Evolutionary conservation across 2,113 vertebrate genomes (phyloP).

Genomic region (Origma solitaria): DNA sequence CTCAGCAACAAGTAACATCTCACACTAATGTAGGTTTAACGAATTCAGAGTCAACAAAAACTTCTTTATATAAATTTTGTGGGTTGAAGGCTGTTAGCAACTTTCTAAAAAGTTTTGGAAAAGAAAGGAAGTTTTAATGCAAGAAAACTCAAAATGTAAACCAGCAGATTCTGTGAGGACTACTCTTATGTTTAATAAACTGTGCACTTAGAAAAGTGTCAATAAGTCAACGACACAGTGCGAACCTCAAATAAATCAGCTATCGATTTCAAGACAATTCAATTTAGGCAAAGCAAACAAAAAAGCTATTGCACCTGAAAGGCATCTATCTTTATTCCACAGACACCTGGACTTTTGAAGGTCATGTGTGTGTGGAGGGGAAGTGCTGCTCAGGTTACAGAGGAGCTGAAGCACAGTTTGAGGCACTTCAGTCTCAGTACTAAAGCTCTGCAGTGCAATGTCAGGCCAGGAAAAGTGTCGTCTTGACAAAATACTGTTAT

Average conservation of each 20-base stretch:
- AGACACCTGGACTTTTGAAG: neutral
- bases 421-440: neutral
- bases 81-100: neutral
- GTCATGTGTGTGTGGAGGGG: neutral
- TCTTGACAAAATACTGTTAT: neutral
- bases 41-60: slow-evolving; percentile 41
- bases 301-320: neutral
- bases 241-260: slow-evolving; percentile 21
- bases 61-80: slow-evolving; percentile 30
- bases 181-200: neutral
- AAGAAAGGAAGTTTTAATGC: neutral
- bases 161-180: neutral
- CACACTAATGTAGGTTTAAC: neutral
- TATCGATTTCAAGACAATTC: slow-evolving; percentile 11
- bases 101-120: neutral
- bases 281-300: neutral
- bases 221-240: neutral
- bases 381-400: neutral
- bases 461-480: neutral
- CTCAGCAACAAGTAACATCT: slow-evolving; percentile 22
- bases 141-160: neutral
- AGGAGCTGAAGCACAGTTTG: slow-evolving; percentile 16
- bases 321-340: neutral
- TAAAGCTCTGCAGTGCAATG: neutral
- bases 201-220: neutral